Conservation (phyloP, 1,140 invertebrate species). For the Papilio polyxenes region DNA sequence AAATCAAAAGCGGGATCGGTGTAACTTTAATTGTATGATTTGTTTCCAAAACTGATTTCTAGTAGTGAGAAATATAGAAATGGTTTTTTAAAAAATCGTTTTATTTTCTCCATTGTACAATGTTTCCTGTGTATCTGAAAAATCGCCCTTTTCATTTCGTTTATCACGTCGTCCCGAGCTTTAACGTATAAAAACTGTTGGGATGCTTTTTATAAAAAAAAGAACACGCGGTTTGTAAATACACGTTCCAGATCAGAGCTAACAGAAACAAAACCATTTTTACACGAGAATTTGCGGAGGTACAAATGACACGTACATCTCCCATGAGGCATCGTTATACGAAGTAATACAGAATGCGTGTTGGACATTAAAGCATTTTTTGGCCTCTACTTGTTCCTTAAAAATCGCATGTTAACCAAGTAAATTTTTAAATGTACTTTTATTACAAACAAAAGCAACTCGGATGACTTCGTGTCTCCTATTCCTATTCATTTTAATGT, state of each 20-base stretch:
- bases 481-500: too few relatives aligned
- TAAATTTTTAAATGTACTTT: too few relatives aligned
- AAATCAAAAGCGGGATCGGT: background rate
- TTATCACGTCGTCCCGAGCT: background rate
- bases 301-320: background rate
- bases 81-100: background rate
- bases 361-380: too few relatives aligned
- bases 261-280: constrained; percentile 13
- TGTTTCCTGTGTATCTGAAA: background rate
- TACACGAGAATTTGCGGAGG: background rate
- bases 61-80: background rate
- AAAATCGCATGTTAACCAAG: too few relatives aligned
- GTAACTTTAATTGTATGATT: background rate
- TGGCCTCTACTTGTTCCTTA: too few relatives aligned
- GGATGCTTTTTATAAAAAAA: background rate
- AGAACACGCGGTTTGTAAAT: constrained; percentile 3
- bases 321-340: background rate
- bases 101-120: background rate
- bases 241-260: background rate
- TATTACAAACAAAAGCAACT: too few relatives aligned
- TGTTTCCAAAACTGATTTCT: background rate
- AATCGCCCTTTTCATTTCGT: background rate
- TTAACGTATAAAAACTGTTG: background rate
- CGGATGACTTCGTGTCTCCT: too few relatives aligned
- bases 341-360: background rate